Evolutionary conservation across 2,113 vertebrate species (phyloP).

Genomic region (Lepisosteus oculatus): DNA sequence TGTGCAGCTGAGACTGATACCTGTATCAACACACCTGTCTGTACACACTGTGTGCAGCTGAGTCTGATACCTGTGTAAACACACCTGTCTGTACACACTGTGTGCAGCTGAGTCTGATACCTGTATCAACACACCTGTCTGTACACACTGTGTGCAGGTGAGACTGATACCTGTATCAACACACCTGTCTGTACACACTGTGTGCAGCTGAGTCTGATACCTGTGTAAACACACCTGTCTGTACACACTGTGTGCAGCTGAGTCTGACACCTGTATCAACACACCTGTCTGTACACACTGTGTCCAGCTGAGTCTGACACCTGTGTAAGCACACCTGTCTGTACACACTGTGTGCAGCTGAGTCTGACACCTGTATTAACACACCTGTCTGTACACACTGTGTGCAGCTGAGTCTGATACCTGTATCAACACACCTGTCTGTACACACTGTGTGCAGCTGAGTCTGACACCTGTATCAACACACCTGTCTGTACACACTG

Average conservation of each 20-base stretch:
- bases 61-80: neutral
- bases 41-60: too few species aligned
- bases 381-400: too few species aligned
- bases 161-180: neutral
- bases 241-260: too few species aligned
- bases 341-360: neutral
- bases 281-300: neutral
- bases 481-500: too few species aligned
- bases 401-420: neutral
- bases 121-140: too few species aligned
- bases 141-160: too few species aligned
- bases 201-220: too few species aligned
- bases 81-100: neutral
- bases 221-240: too few species aligned
- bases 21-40: neutral
- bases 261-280: conserved; percentile 22
- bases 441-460: too few species aligned
- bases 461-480: too few species aligned
- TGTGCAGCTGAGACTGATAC: neutral
- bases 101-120: neutral
- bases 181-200: too few species aligned
- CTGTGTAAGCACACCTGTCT: neutral
- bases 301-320: neutral
- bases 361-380: too few species aligned
- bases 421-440: neutral